A percentile compares a stretch with the other conserved stretches of the same genome.
These are phyloP conservation scores for Helleia helle DNA, from an alignment of 2,888 invertebrate genomes.

Conservation along the genomic window DNA sequence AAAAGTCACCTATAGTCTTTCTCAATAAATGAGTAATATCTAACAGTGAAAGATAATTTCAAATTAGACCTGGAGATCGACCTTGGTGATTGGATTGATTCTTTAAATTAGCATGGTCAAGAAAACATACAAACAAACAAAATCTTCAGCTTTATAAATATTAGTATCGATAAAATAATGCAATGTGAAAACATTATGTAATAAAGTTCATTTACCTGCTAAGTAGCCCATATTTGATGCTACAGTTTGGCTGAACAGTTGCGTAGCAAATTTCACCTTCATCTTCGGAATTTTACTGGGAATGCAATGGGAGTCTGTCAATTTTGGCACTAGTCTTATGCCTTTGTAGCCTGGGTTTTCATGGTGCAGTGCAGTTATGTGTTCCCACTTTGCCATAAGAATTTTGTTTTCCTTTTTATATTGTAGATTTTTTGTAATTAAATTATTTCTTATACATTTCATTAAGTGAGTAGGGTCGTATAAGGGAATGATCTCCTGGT, in stretches of 20 bases:
- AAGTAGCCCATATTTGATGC: constrained; percentile 24
- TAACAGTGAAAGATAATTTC: too few species aligned
- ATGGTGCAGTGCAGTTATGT: too few species aligned
- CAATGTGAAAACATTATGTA: background rate
- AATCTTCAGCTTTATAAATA: background rate
- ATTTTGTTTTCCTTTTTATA: constrained; percentile 1
- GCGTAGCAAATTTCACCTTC: constrained; percentile 18
- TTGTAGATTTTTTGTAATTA: constrained; percentile 19
- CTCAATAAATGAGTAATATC: too few species aligned
- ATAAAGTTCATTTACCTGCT: constrained; percentile 26
- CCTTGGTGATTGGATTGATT: too few species aligned
- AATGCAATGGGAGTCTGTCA: constrained; percentile 7
- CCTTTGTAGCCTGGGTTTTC: constrained; percentile 10
- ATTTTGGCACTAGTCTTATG: constrained; percentile 8
- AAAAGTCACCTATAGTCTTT: too few species aligned
- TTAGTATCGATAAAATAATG: background rate
- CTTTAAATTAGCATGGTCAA: too few species aligned
- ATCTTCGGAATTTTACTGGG: background rate
- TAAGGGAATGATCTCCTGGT: constrained; percentile 20
- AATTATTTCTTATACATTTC: constrained; percentile 24
- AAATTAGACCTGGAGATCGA: too few species aligned
- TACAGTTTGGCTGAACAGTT: constrained; percentile 26
- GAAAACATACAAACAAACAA: too few species aligned
- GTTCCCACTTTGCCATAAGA: too few species aligned
- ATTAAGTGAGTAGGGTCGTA: constrained; percentile 24